Percentiles rank a stretch among this genome's conserved stretches.
Conservation (phyloP, 2,113 vertebrate species). For the Alligator mississippiensis region DNA sequence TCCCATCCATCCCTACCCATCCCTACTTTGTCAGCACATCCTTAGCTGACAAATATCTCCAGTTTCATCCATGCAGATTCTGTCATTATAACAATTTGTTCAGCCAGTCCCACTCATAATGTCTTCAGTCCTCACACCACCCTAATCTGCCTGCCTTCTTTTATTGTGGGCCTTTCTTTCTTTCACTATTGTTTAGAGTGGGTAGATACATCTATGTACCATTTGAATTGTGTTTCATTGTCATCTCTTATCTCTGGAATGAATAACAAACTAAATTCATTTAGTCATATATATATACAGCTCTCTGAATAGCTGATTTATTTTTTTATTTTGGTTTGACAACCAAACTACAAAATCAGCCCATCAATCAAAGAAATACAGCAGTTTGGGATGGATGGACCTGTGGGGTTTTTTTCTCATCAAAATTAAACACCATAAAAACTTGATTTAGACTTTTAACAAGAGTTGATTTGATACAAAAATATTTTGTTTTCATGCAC, state of each 20-base stretch:
- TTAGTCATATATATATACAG: background rate
- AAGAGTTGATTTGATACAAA: no score
- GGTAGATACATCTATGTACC: background rate
- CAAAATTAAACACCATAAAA: no score
- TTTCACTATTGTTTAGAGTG: background rate
- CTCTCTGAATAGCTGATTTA: no score
- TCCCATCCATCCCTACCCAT: background rate
- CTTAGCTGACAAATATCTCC: background rate
- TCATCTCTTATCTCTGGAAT: background rate
- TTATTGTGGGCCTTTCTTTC: background rate
- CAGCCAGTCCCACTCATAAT: background rate
- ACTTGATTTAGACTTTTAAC: no score
- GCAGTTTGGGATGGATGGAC: no score
- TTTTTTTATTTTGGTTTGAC: no score
- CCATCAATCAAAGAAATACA: background rate
- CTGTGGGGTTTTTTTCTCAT: no score
- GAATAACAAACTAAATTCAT: background rate
- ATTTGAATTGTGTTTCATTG: background rate
- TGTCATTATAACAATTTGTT: background rate
- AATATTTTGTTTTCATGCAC: no score
- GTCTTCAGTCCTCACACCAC: background rate
- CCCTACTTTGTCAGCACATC: background rate
- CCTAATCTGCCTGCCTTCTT: background rate
- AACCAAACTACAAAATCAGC: no score
- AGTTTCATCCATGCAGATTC: background rate